Percentiles rank a stretch among this genome's conserved stretches.
phyloP scores from a whole-genome alignment of 2,888 invertebrate genomes.

The Drosophila infuscata region DNA sequence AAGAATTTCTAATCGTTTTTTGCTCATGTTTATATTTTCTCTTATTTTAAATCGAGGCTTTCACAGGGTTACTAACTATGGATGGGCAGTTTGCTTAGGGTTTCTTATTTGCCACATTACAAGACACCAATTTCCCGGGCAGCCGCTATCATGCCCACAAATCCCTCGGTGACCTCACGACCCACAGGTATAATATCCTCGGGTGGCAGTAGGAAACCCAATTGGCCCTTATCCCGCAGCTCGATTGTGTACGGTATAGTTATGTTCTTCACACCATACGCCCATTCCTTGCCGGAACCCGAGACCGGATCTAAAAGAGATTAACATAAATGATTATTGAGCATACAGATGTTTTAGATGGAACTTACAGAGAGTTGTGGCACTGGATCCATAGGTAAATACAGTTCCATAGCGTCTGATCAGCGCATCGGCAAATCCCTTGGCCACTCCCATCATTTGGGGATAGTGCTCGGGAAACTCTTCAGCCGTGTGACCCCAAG shows the following conservation, averaged over 20 bases:
- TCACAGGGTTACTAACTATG: neutral
- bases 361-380: conserved; percentile 86
- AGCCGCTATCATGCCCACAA: conserved; percentile 86
- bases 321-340: neutral
- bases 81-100: neutral
- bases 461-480: conserved; percentile 86
- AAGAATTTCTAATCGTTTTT: conserved; percentile 78
- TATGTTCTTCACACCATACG: conserved; percentile 86
- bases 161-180: conserved; percentile 87
- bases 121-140: conserved; percentile 83
- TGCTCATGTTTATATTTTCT: neutral
- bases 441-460: conserved; percentile 86
- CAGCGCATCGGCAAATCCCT: conserved; percentile 86
- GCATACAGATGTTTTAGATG: neutral
- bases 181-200: conserved; percentile 88
- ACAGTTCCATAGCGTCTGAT: conserved; percentile 86
- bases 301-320: conserved; percentile 83
- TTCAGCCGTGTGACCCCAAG: conserved; percentile 86
- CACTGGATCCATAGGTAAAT: conserved; percentile 87
- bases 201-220: conserved; percentile 89
- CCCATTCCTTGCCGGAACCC: conserved; percentile 86
- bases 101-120: conserved; percentile 53
- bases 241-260: conserved; percentile 87
- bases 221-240: conserved; percentile 88
- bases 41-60: neutral